These are phyloP conservation scores for Catagonus wagneri DNA, from an alignment of 2,113 vertebrate genomes.

Conservation along the genomic window DNA sequence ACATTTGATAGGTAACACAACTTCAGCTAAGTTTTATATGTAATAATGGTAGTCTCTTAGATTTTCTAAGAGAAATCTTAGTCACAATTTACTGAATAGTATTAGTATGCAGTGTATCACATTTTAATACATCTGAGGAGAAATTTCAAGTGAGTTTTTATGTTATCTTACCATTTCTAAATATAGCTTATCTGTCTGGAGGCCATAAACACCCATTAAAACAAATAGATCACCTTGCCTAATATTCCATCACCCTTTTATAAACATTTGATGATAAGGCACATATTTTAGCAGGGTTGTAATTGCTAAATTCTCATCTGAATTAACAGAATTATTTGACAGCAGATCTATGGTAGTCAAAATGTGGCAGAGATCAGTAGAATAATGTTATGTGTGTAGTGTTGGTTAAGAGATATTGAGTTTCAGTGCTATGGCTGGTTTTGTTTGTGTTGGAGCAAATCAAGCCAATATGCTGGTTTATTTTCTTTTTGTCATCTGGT, in stretches of 20 bases:
- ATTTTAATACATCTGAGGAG: slow-evolving; percentile 20
- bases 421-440: background rate
- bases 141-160: slow-evolving; percentile 43
- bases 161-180: slow-evolving; percentile 50
- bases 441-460: slow-evolving; percentile 9
- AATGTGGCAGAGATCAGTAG: background rate
- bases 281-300: background rate
- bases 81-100: slow-evolving; percentile 53
- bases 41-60: background rate
- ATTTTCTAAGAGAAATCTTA: slow-evolving; percentile 2
- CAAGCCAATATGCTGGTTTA: background rate
- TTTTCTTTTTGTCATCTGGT: background rate
- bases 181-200: background rate
- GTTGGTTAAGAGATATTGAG: background rate
- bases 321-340: background rate
- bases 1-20: background rate
- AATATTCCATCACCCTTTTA: background rate
- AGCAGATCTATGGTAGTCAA: background rate
- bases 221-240: slow-evolving; percentile 35
- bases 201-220: slow-evolving; percentile 61
- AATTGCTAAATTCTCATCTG: background rate
- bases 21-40: slow-evolving; percentile 16
- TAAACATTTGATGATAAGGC: background rate
- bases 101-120: background rate
- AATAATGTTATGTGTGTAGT: background rate